Evolutionary conservation across 1,140 invertebrate species (phyloP), one percentile per base, ranked within the genome.

Genomic region (Mizuhopecten yessoensis): DNA sequence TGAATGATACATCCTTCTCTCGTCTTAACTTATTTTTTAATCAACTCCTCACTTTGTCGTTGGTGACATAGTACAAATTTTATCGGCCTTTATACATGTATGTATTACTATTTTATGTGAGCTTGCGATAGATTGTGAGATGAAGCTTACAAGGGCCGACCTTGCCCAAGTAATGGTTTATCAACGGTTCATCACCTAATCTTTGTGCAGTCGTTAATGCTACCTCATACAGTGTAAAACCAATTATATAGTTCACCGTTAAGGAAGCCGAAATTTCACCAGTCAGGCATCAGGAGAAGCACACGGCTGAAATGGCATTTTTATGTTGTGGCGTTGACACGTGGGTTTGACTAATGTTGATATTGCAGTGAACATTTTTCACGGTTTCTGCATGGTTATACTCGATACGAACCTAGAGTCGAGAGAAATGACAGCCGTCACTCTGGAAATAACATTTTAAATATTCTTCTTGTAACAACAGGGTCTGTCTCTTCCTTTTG

Each of bases 211-310:
- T n/a, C 57, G 29, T 75, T 75, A 75, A 3, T 75, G 0, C n/a
- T 29, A 75, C n/a, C 57, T 29, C 57, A 45, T 75, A 29, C 57
- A 75, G 57, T 75, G 57, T 75, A 75, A 75, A 75, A 75, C 57
- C 57, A 75, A 75, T 75, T 75, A 75, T 75, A 75, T 75, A n/a
- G n/a, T 5, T 75, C 45, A 20, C 45, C 45, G 45, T 13, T 20
- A 49, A 23, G 20, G 15, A 49, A 75, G n/a, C n/a, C 20, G 9
- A 0, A 29, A 75, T 75, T 75, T 29, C n/a, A 17, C 57, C n/a
- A 75, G 23, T 75, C 2, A 75, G 57, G 29, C 57, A 75, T 75
- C 29, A n/a, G 23, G 57, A 75, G n/a, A 75, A 29, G n/a, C 57
- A n/a, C 57, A 11, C 57, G 57, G 0, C 23, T 17, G 57, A 75